Evolutionary conservation across 2,797 vertebrate genomes (phyloP), one percentile per base, ranked within the genome.

Genomic region (Remorina albescens): DNA sequence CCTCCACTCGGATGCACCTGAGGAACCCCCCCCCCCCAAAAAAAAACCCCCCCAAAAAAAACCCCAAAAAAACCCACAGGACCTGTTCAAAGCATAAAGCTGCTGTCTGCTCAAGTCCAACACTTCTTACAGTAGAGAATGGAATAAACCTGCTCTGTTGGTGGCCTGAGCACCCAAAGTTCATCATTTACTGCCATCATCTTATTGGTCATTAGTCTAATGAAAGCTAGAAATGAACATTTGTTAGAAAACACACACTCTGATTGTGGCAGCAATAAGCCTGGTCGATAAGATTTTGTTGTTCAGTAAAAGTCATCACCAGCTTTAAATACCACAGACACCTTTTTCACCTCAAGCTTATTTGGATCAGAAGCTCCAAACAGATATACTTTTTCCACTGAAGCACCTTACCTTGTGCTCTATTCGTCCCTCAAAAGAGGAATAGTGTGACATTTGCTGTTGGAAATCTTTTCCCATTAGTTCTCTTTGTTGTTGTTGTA

Each of bases 1-100:
- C 81, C 59, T 79, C 37, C 84, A 82, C 87, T 74, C 73, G 67
- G 74, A 86, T 79, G 57, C 80, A 80, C 76, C 80, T 74, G 67
- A 78, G 56, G 79, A 76, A 86, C 80, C 58, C 46, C 58, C 62
- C 41, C n/a, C n/a, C n/a, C n/a, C n/a, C n/a, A n/a, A n/a, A n/a
- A n/a, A n/a, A n/a, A n/a, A n/a, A n/a, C n/a, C n/a, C n/a, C n/a
- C n/a, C n/a, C n/a, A n/a, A n/a, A n/a, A n/a, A n/a, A n/a, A n/a
- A n/a, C n/a, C n/a, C n/a, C n/a, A n/a, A n/a, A n/a, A n/a, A n/a
- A n/a, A n/a, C n/a, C n/a, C 34, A 49, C n/a, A n/a, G 59, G 51
- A 67, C 32, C 36, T 13, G 28, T 30, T 67, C 67, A 32, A 63
- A 67, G 56, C 19, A 39, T 1, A 2, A 16, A 39, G 42, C 59